A percentile compares a stretch with the other conserved stretches of the same genome.
Evolutionary conservation across 2,888 invertebrate genomes (phyloP).

Genomic region (Chironomus tentans): DNA sequence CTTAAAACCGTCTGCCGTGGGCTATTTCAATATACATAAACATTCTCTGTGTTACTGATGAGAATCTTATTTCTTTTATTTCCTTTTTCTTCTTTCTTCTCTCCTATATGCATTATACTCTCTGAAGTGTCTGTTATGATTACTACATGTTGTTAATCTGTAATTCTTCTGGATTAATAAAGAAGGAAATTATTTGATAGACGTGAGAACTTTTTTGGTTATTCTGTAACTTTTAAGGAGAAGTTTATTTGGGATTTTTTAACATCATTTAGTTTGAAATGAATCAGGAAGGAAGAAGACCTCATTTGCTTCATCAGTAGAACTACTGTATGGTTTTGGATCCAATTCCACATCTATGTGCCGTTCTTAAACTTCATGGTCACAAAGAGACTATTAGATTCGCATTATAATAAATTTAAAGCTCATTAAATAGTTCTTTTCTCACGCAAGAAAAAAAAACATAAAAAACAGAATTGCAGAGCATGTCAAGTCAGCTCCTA

Average conservation of each 20-base stretch:
- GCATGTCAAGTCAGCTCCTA: not conserved
- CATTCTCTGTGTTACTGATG: not conserved
- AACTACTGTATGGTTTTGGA: not conserved
- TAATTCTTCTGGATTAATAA: not conserved
- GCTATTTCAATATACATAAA: not conserved
- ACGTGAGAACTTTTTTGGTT: not conserved
- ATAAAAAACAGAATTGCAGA: not conserved
- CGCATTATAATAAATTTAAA: not conserved
- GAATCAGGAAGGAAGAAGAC: too few relatives aligned
- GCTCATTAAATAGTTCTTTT: slow-evolving; percentile 1
- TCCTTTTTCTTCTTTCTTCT: not conserved
- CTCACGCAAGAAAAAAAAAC: not conserved
- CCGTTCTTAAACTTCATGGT: not conserved
- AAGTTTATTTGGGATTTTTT: too few relatives aligned
- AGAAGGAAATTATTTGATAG: not conserved
- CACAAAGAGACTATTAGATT: not conserved
- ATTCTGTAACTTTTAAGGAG: not conserved
- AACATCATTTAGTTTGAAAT: too few relatives aligned
- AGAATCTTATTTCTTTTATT: not conserved
- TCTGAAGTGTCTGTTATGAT: not conserved
- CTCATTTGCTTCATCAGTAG: too few relatives aligned
- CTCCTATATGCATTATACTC: not conserved
- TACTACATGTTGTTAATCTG: not conserved
- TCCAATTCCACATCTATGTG: not conserved
- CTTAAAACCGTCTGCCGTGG: slow-evolving; percentile 11